These are phyloP conservation scores for Luidia sarsii DNA, from an alignment of 53 echinoderm and acorn worm genomes.

Conservation along the genomic window DNA sequence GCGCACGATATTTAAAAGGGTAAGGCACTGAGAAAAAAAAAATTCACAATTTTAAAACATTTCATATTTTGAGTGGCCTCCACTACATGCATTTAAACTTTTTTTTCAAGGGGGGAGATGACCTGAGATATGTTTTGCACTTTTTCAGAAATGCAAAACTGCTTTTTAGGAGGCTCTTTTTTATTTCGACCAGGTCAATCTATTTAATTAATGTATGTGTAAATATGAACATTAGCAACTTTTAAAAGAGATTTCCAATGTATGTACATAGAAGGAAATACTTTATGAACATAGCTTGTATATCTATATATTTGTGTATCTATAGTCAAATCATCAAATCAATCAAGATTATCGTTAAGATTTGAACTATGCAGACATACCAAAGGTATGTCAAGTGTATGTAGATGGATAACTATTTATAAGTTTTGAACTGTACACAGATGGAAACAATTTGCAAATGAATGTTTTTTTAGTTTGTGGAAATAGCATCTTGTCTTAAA, in stretches of 20 bases:
- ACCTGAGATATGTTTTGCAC: neutral
- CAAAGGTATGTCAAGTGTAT: too few relatives aligned
- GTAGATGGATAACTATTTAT: too few relatives aligned
- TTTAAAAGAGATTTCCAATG: neutral
- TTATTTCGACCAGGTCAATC: neutral
- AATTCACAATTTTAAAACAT: neutral
- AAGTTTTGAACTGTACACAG: too few relatives aligned
- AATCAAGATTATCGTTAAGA: neutral
- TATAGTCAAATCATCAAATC: neutral
- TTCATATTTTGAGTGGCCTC: neutral
- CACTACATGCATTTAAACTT: neutral
- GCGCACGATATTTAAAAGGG: too few relatives aligned
- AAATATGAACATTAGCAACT: neutral
- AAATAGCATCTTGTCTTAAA: too few relatives aligned
- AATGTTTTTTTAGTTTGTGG: too few relatives aligned
- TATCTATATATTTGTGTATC: conserved; percentile 29
- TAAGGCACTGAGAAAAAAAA: too few relatives aligned
- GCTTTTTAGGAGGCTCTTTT: neutral
- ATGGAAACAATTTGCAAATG: too few relatives aligned
- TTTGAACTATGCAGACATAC: too few relatives aligned
- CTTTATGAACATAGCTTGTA: conserved; percentile 20
- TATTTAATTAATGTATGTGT: neutral
- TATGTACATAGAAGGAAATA: conserved; percentile 36
- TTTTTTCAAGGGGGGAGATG: neutral
- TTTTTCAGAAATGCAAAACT: neutral